Evolutionary conservation across 2,888 invertebrate species (phyloP).

Genomic region (Rhingia campestris): DNA sequence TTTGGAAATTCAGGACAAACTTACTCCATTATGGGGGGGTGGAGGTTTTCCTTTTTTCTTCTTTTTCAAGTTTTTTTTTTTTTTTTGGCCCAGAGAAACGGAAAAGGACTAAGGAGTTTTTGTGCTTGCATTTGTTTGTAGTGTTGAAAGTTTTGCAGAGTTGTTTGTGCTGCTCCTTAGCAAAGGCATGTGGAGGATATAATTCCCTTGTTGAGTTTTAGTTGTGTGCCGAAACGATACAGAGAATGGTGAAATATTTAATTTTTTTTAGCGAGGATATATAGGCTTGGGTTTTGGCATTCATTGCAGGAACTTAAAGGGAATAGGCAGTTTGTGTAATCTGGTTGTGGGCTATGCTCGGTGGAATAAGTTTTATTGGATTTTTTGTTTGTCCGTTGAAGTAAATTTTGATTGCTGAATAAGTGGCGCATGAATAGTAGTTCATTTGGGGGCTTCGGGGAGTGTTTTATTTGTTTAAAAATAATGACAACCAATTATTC

Average conservation of each 20-base stretch:
- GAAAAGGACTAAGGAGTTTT: neutral
- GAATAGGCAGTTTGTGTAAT: constrained; percentile 56
- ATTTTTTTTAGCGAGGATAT: constrained; percentile 11
- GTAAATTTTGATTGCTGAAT: too few species aligned
- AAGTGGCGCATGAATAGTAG: too few species aligned
- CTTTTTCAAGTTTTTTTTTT: constrained; percentile 9
- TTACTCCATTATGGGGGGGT: constrained; percentile 51
- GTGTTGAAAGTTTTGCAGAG: neutral
- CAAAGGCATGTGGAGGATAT: constrained; percentile 35
- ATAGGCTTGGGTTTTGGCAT: constrained; percentile 39
- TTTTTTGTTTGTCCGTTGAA: neutral
- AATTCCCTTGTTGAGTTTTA: constrained; percentile 53
- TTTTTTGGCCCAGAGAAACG: constrained; percentile 4
- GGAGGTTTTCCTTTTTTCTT: constrained; percentile 10
- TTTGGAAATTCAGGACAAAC: constrained; percentile 55
- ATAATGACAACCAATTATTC: too few species aligned
- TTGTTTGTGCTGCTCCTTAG: constrained; percentile 15
- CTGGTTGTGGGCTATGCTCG: constrained; percentile 9
- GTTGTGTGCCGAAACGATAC: constrained; percentile 20
- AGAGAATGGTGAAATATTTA: constrained; percentile 34
- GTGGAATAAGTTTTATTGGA: constrained; percentile 35
- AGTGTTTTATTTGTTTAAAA: too few species aligned
- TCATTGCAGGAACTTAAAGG: constrained; percentile 54
- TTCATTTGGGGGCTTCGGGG: too few species aligned
- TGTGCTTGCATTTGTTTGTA: neutral